A percentile compares a stretch with the other conserved stretches of the same genome.
phyloP scores from a whole-genome alignment of 2,888 invertebrate genomes.

The Coelinius sp. region DNA sequence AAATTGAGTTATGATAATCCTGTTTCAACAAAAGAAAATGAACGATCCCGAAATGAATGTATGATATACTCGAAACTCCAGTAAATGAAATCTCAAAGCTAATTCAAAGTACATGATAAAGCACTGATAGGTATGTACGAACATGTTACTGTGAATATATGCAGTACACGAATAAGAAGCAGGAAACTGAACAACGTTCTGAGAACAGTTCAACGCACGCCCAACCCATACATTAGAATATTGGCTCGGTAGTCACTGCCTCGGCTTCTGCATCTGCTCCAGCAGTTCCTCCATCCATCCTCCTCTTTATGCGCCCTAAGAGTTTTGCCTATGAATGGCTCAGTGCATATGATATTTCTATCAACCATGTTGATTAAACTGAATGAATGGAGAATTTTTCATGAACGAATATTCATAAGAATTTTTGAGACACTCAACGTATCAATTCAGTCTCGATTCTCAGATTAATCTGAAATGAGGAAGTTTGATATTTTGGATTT shows the following conservation, averaged over 20 bases:
- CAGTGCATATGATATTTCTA: neutral
- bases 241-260: slow-evolving; percentile 9
- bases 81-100: slow-evolving; percentile 14
- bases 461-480: too few species aligned
- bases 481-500: too few species aligned
- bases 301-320: neutral
- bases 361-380: neutral
- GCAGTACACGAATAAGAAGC: slow-evolving; percentile 21
- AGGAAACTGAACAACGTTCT: slow-evolving; percentile 20
- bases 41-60: neutral
- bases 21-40: neutral
- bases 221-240: slow-evolving; percentile 25
- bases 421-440: too few species aligned
- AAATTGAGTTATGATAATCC: neutral
- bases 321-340: neutral
- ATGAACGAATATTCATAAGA: neutral
- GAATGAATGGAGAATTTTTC: neutral
- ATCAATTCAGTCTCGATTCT: too few species aligned
- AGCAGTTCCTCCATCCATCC: slow-evolving; percentile 10
- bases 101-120: slow-evolving; percentile 12
- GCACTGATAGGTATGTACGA: slow-evolving; percentile 11
- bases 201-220: slow-evolving; percentile 20
- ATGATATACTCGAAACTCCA: slow-evolving; percentile 3
- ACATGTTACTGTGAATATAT: neutral
- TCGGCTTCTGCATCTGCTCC: slow-evolving; percentile 15